phyloP scores from a whole-genome alignment of 2,888 invertebrate species.

The Drosophila kanekoi region DNA sequence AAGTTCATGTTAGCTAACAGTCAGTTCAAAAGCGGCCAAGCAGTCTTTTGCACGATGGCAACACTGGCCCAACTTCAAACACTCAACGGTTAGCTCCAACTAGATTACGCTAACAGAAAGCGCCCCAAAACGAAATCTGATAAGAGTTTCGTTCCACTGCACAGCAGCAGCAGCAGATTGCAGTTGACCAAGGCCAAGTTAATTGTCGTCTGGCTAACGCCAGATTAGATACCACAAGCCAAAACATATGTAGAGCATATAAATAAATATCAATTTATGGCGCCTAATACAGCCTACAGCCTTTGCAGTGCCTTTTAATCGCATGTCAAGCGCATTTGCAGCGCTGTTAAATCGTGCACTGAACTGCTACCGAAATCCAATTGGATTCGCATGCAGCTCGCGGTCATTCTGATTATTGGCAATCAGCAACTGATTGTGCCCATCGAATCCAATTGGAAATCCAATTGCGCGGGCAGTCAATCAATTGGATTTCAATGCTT shows the following conservation, averaged over 20 bases:
- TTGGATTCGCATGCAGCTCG: constrained; percentile 11
- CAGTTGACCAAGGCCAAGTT: constrained; percentile 14
- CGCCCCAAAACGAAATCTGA: too few species aligned
- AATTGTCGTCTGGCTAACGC: constrained; percentile 8
- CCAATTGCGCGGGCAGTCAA: background rate
- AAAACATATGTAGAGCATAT: background rate
- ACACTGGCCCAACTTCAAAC: too few species aligned
- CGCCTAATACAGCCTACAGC: too few species aligned
- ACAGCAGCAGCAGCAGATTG: background rate
- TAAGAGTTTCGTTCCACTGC: background rate
- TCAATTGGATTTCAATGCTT: constrained; percentile 2
- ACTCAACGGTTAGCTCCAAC: background rate
- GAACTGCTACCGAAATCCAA: constrained; percentile 26
- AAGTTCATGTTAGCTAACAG: background rate
- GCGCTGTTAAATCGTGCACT: background rate
- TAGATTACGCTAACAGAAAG: too few species aligned
- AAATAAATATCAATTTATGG: background rate
- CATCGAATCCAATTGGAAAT: constrained; percentile 7
- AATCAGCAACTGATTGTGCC: constrained; percentile 20
- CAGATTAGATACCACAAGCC: constrained; percentile 42
- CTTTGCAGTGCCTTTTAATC: too few species aligned
- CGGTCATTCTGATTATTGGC: constrained; percentile 33
- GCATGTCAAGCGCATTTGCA: background rate
- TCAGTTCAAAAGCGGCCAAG: too few species aligned
- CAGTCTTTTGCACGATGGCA: too few species aligned